These are phyloP conservation scores for Rhadina sibilatrix DNA, from an alignment of 2,113 vertebrate genomes.

Conservation along the genomic window DNA sequence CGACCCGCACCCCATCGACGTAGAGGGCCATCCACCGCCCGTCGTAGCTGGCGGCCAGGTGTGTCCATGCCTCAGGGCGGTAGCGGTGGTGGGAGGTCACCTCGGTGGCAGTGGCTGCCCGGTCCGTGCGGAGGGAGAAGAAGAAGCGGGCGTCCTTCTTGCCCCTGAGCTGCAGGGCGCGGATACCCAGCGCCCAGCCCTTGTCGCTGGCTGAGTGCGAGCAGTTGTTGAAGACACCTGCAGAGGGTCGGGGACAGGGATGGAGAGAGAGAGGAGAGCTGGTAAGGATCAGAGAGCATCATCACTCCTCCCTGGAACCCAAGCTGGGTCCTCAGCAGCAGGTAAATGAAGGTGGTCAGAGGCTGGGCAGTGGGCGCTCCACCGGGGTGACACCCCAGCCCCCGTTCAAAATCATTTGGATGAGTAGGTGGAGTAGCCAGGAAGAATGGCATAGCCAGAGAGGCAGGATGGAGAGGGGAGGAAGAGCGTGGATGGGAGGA, in stretches of 20 bases:
- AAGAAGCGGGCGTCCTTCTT: constrained; percentile 88
- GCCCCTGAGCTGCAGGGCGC: constrained; percentile 70
- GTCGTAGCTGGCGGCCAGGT: constrained; percentile 85
- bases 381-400: neutral
- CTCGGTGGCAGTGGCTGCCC: constrained; percentile 77
- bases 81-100: constrained; percentile 80
- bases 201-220: constrained; percentile 86
- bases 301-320: rapidly evolving
- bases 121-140: constrained; percentile 92
- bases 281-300: neutral
- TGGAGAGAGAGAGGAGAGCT: neutral
- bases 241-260: neutral
- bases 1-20: constrained; percentile 86
- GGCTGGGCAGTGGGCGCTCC: neutral
- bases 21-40: constrained; percentile 85
- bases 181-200: constrained; percentile 93
- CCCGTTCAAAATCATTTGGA: neutral
- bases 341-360: neutral
- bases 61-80: constrained; percentile 81
- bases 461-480: neutral
- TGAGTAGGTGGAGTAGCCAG: neutral
- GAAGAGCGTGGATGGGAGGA: neutral
- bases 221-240: constrained; percentile 96
- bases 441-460: neutral
- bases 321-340: rapidly evolving